phyloP scores from a whole-genome alignment of 2,113 vertebrate species.

The Oriolus oriolus region DNA sequence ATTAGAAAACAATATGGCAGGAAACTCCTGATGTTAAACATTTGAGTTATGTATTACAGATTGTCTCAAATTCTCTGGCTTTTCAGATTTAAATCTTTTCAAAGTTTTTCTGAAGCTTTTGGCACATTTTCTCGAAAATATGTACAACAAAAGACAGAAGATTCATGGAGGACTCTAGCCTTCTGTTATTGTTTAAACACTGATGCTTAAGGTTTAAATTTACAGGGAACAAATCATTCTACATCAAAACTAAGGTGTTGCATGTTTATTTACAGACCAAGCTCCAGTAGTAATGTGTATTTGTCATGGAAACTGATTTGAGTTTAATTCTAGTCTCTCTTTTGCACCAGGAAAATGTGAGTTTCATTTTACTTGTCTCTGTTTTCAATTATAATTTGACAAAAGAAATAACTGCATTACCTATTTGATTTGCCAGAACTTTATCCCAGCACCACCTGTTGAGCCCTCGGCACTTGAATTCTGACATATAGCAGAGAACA shows the following conservation, averaged over 20 bases:
- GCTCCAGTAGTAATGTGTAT: slow-evolving; percentile 47
- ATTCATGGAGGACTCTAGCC: background rate
- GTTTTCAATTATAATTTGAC: slow-evolving; percentile 80
- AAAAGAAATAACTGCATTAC: slow-evolving; percentile 75
- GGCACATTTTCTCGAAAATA: background rate
- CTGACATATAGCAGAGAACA: slow-evolving; percentile 74
- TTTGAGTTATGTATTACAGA: slow-evolving; percentile 6
- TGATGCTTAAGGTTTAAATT: slow-evolving; percentile 25
- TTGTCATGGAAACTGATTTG: slow-evolving; percentile 64
- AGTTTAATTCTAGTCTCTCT: slow-evolving; percentile 51
- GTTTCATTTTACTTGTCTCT: slow-evolving; percentile 72
- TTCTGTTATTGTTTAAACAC: background rate
- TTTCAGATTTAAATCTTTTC: slow-evolving; percentile 9
- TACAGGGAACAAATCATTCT: background rate
- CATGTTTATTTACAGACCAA: slow-evolving; percentile 18
- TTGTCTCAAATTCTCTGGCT: slow-evolving; percentile 14
- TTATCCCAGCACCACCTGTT: slow-evolving; percentile 77
- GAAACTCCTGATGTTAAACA: slow-evolving; percentile 32
- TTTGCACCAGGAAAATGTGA: slow-evolving; percentile 64
- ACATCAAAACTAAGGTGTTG: slow-evolving; percentile 58
- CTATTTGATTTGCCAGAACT: slow-evolving; percentile 78
- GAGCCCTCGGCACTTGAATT: slow-evolving; percentile 69
- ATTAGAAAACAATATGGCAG: slow-evolving; percentile 43
- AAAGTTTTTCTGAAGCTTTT: slow-evolving; percentile 17
- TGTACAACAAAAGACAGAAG: background rate